Conservation (phyloP, 1,140 invertebrate genomes). For the Zeugodacus cucurbitae region DNA sequence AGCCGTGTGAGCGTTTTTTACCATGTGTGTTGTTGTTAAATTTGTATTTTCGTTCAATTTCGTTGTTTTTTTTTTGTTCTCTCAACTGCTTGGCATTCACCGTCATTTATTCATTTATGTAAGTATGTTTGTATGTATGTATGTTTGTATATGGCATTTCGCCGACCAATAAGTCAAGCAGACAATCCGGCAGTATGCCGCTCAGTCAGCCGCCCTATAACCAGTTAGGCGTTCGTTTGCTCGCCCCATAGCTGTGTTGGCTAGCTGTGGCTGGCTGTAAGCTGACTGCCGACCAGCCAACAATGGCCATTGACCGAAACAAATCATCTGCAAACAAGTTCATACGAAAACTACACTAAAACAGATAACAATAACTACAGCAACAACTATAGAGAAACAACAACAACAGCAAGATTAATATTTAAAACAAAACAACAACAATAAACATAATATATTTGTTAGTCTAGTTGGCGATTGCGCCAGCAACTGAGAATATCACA, state of each 20-base stretch:
- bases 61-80: neutral
- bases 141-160: neutral
- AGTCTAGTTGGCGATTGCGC: neutral
- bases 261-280: neutral
- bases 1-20: neutral
- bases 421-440: neutral
- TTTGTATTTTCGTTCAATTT: neutral
- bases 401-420: neutral
- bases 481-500: neutral
- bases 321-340: conserved; percentile 43
- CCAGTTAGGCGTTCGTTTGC: neutral
- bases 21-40: neutral
- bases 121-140: no score
- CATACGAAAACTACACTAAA: conserved; percentile 25
- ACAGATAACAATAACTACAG: neutral
- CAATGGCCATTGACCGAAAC: conserved; percentile 41
- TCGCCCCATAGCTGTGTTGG: neutral
- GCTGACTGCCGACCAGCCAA: neutral
- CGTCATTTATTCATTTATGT: neutral
- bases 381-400: neutral
- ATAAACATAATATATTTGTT: neutral
- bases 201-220: conserved; percentile 11
- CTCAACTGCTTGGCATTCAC: neutral
- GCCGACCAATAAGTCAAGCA: conserved; percentile 27
- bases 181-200: neutral